Percentiles rank a stretch among this genome's conserved stretches.
phyloP scores from a whole-genome alignment of 2,797 vertebrate species.

The Rachycentron canadum region DNA sequence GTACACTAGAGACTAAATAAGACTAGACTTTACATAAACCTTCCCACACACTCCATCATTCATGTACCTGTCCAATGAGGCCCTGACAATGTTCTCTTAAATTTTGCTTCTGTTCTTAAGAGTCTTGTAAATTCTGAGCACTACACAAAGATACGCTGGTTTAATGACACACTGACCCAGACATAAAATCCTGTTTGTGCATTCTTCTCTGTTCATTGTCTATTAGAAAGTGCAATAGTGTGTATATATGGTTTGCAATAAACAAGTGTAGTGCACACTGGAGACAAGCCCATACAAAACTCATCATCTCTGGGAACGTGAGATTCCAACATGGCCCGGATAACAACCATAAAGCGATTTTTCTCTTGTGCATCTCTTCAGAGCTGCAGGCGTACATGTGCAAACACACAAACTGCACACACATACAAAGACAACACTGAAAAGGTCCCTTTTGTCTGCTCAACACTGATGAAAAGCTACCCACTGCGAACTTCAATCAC shows the following conservation, averaged over 20 bases:
- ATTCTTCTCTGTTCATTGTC: slow-evolving; percentile 33
- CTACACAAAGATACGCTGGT: slow-evolving; percentile 26
- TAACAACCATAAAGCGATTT: slow-evolving; percentile 71
- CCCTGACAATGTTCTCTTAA: neutral
- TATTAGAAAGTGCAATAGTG: slow-evolving; percentile 25
- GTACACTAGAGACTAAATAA: slow-evolving; percentile 21
- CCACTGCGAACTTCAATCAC: slow-evolving; percentile 86
- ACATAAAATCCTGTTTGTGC: slow-evolving; percentile 42
- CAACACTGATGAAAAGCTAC: slow-evolving; percentile 83
- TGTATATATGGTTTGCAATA: slow-evolving; percentile 58
- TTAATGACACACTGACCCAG: slow-evolving; percentile 62
- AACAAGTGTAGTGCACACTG: slow-evolving; percentile 64
- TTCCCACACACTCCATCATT: neutral
- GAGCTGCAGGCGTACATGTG: slow-evolving; percentile 48
- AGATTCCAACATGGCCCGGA: slow-evolving; percentile 59
- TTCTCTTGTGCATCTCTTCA: slow-evolving; percentile 61
- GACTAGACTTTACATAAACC: slow-evolving; percentile 24
- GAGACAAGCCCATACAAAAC: slow-evolving; percentile 68
- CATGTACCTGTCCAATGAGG: neutral
- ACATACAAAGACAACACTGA: slow-evolving; percentile 69
- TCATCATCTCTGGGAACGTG: slow-evolving; percentile 68
- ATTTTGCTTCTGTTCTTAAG: slow-evolving; percentile 6
- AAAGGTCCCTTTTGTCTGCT: slow-evolving; percentile 82
- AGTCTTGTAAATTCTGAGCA: neutral
- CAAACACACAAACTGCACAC: slow-evolving; percentile 64